Conservation (phyloP, 2,797 vertebrate species). For the Sarcophilus harrisii region DNA sequence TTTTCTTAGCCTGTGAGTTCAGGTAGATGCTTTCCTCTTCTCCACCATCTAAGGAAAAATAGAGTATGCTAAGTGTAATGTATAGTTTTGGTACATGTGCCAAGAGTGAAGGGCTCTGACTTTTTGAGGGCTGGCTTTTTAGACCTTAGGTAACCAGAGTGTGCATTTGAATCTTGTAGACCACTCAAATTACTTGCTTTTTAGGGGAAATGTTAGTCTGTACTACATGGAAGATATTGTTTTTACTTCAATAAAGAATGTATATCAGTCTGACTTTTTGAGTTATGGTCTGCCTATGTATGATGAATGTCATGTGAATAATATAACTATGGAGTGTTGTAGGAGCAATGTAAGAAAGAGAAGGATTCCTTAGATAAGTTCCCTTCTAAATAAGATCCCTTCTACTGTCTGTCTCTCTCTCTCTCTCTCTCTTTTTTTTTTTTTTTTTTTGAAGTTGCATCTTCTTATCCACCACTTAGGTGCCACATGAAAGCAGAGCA, state of each 20-base stretch:
- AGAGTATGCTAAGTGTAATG: neutral
- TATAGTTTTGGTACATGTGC: neutral
- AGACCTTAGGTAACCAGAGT: neutral
- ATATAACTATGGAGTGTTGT: neutral
- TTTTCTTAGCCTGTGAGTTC: neutral
- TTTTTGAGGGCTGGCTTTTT: neutral
- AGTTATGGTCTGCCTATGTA: neutral
- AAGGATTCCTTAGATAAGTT: neutral
- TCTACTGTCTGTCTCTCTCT: neutral
- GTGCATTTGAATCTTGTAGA: neutral
- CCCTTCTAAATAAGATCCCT: neutral
- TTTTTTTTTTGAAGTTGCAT: neutral
- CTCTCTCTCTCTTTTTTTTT: neutral
- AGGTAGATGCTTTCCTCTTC: neutral
- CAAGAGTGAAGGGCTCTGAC: neutral
- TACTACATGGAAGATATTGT: neutral
- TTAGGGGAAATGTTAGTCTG: neutral
- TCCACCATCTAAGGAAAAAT: neutral
- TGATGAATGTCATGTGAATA: neutral
- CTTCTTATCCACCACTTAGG: neutral
- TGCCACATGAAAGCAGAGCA: neutral
- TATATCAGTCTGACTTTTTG: neutral
- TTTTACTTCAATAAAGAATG: neutral
- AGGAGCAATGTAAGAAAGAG: neutral
- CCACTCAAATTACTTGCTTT: neutral